These are phyloP conservation scores for Halcyon malimbica DNA, from an alignment of 2,113 vertebrate species.

Conservation along the genomic window DNA sequence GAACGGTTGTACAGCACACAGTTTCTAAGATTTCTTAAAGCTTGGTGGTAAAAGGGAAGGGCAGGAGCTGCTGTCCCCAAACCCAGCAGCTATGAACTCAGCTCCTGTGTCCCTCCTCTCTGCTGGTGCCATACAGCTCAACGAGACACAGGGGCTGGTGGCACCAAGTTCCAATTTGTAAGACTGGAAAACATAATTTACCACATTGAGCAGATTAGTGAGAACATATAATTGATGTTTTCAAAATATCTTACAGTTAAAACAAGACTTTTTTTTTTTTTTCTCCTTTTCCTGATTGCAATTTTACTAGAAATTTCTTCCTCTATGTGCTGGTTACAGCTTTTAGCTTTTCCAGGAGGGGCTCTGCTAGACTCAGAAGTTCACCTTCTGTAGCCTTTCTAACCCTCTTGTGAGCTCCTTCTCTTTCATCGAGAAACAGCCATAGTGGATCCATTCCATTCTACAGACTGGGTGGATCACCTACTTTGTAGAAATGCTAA, in stretches of 20 bases:
- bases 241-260: background rate
- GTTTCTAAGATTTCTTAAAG: background rate
- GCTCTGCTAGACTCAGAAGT: background rate
- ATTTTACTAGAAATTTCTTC: background rate
- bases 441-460: background rate
- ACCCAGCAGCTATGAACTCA: background rate
- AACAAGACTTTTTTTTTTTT: background rate
- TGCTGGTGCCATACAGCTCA: background rate
- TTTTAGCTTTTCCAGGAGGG: background rate
- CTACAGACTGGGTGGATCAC: background rate
- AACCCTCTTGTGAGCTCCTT: background rate
- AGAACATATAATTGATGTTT: background rate
- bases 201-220: background rate
- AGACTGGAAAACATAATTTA: background rate
- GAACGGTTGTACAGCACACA: background rate
- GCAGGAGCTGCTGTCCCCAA: background rate
- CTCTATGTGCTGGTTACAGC: background rate
- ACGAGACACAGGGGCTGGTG: background rate
- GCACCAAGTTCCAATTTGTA: background rate
- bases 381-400: background rate
- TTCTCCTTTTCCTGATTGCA: background rate
- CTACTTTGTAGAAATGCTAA: background rate
- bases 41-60: background rate
- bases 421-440: background rate
- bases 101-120: background rate